These are phyloP conservation scores for Grus americana DNA, from an alignment of 2,113 vertebrate genomes.

Conservation along the genomic window DNA sequence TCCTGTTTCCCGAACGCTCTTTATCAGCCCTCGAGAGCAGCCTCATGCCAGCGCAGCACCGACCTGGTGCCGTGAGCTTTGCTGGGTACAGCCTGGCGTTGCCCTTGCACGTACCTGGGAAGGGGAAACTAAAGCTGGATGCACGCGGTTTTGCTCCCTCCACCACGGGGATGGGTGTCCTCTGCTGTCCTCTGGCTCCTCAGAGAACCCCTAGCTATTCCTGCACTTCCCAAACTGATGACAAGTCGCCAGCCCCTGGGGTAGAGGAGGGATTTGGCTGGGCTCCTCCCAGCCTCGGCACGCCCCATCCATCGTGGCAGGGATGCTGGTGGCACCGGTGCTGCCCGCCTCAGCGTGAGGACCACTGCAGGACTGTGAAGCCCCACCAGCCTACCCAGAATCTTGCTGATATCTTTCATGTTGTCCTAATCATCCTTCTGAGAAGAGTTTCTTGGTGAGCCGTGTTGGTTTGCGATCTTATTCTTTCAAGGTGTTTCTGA, in stretches of 20 bases:
- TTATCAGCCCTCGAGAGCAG: not conserved
- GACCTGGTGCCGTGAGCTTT: rapidly evolving
- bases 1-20: not conserved
- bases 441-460: not conserved
- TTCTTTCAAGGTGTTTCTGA: not conserved
- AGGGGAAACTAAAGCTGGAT: not conserved
- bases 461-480: not conserved
- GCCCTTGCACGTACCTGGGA: rapidly evolving
- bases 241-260: not conserved
- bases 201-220: rapidly evolving
- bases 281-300: not conserved
- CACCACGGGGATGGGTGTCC: too few relatives aligned
- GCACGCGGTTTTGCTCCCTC: rapidly evolving
- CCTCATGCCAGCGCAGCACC: rapidly evolving
- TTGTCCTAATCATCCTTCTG: not conserved
- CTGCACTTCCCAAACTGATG: not conserved
- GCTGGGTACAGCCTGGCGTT: not conserved
- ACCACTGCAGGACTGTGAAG: not conserved
- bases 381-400: not conserved
- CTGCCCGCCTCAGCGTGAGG: not conserved
- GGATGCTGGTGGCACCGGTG: not conserved
- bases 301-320: too few relatives aligned
- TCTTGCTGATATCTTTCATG: not conserved
- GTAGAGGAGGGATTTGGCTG: not conserved
- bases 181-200: not conserved